Evolutionary conservation across 1,140 invertebrate genomes (phyloP).

Genomic region (Battus philenor): DNA sequence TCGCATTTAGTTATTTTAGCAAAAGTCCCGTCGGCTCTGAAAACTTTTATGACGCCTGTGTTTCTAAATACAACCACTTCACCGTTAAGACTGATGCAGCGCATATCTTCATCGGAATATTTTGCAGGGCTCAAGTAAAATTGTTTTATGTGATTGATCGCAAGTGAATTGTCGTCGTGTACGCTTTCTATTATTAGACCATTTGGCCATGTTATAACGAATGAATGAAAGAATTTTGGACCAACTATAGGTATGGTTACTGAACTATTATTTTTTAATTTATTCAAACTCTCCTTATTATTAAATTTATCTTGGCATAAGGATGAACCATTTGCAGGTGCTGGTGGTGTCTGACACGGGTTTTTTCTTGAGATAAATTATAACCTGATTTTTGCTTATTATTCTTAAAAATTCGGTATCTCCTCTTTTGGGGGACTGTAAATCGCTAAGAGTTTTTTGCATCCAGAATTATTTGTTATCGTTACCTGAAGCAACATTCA

Average conservation of each 20-base stretch:
- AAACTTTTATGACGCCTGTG: slow-evolving; percentile 44
- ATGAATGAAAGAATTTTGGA: slow-evolving; percentile 42
- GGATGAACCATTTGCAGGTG: slow-evolving; percentile 8
- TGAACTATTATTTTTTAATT: slow-evolving; percentile 15
- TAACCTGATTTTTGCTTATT: slow-evolving; percentile 46
- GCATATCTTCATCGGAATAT: slow-evolving; percentile 45
- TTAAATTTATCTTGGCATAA: slow-evolving; percentile 28
- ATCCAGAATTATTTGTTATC: slow-evolving; percentile 47
- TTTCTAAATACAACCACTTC: slow-evolving; percentile 62
- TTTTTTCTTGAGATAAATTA: slow-evolving; percentile 61
- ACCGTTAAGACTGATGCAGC: slow-evolving; percentile 60
- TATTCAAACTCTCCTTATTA: slow-evolving; percentile 18
- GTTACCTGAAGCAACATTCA: slow-evolving; percentile 49
- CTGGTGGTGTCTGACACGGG: slow-evolving; percentile 26
- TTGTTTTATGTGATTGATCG: slow-evolving; percentile 72
- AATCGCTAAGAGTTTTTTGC: slow-evolving; percentile 40
- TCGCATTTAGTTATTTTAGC: slow-evolving; percentile 49
- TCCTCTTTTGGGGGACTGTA: slow-evolving; percentile 31
- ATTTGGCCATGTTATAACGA: slow-evolving; percentile 72
- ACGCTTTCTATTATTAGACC: slow-evolving; percentile 72
- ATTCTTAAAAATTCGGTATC: slow-evolving; percentile 42
- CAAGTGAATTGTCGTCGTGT: slow-evolving; percentile 45
- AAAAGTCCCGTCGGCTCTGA: slow-evolving; percentile 46
- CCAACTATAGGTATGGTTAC: slow-evolving; percentile 21
- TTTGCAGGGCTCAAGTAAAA: slow-evolving; percentile 39